phyloP scores from a whole-genome alignment of 2,797 vertebrate genomes.

The Sebastolobus alascanus region DNA sequence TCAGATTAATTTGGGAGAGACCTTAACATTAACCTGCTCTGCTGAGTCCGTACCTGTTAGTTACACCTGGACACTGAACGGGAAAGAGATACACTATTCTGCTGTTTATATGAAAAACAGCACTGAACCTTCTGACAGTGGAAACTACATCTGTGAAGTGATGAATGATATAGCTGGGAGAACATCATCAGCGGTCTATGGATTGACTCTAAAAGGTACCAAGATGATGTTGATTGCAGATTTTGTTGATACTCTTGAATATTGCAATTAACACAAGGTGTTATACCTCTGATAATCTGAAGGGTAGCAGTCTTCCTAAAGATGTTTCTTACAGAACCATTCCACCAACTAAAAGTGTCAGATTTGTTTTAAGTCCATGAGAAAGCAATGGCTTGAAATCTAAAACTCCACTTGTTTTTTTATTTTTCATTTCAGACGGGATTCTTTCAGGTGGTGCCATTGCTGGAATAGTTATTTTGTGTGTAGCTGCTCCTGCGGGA shows the following conservation, averaged over 20 bases:
- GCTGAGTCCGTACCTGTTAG: constrained; percentile 53
- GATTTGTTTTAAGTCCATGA: no score
- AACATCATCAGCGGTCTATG: neutral
- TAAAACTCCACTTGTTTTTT: no score
- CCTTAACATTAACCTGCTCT: constrained; percentile 50
- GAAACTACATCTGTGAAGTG: constrained; percentile 60
- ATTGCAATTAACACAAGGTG: no score
- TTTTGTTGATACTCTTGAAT: neutral
- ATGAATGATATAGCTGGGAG: constrained; percentile 42
- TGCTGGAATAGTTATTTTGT: constrained; percentile 54
- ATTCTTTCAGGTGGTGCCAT: constrained; percentile 54
- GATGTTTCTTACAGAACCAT: no score
- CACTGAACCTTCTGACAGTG: constrained; percentile 15
- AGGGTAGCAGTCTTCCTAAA: no score
- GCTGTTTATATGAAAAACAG: neutral
- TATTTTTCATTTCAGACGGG: constrained; percentile 44
- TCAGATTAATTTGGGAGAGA: neutral
- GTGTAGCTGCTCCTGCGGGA: neutral
- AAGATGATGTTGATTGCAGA: neutral
- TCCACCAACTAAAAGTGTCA: no score
- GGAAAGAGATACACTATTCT: neutral
- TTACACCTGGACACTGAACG: constrained; percentile 65
- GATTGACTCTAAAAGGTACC: constrained; percentile 56
- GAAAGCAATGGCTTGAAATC: no score
- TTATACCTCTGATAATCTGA: no score